Conservation (phyloP, 1,140 invertebrate genomes). For the Trichogramma pretiosum region DNA sequence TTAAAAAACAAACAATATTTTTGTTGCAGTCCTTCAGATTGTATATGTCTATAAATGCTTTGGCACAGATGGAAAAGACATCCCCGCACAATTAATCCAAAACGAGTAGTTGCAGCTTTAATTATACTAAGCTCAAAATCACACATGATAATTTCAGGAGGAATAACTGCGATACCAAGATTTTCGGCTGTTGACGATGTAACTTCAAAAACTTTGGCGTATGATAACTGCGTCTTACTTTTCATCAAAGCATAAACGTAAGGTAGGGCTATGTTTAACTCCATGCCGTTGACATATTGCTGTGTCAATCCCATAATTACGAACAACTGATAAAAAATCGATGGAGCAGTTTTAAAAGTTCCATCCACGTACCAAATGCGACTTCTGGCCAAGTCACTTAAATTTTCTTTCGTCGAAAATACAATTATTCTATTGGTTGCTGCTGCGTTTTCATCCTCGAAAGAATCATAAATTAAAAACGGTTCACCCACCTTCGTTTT, state of each 20-base stretch:
- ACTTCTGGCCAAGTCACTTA: constrained; percentile 1
- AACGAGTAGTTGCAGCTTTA: background rate
- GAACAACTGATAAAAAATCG: constrained; percentile 13
- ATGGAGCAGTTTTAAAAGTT: constrained; percentile 8
- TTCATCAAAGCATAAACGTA: constrained; percentile 2
- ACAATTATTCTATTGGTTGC: constrained; percentile 9
- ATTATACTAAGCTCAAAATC: constrained; percentile 11
- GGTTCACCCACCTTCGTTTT: no score
- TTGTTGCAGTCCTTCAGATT: no score
- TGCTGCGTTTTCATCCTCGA: no score
- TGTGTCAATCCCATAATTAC: background rate
- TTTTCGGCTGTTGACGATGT: background rate
- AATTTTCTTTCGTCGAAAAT: constrained; percentile 11
- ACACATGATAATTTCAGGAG: background rate
- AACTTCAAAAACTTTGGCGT: constrained; percentile 1
- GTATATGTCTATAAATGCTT: no score
- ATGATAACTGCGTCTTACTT: constrained; percentile 8
- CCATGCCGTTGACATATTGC: background rate
- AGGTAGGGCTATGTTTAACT: background rate
- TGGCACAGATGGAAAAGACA: no score
- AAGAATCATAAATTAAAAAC: no score
- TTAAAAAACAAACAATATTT: no score
- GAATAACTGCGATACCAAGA: background rate
- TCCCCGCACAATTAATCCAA: background rate
- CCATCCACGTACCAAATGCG: no score